phyloP scores from a whole-genome alignment of 2,888 invertebrate genomes.

The Sphaerophoria taeniata region DNA sequence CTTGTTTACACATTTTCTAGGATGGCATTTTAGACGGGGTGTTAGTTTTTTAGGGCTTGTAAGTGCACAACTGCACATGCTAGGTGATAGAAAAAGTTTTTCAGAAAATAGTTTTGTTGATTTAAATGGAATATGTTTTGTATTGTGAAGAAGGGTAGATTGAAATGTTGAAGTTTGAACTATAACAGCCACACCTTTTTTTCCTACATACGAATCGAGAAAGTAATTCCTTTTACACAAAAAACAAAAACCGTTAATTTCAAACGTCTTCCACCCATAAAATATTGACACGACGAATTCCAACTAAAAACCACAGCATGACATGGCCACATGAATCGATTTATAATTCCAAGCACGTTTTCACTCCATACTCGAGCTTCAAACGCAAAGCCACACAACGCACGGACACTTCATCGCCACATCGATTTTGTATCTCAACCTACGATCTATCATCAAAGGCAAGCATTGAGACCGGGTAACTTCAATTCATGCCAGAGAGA shows the following conservation, averaged over 20 bases:
- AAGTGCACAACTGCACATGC: too few species aligned
- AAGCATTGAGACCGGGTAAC: conserved; percentile 22
- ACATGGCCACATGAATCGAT: conserved; percentile 5
- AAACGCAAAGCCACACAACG: neutral
- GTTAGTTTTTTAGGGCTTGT: neutral
- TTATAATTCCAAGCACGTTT: conserved; percentile 32
- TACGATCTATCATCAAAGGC: conserved; percentile 6
- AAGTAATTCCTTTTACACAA: neutral
- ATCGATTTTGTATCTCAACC: neutral
- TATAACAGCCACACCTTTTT: too few species aligned
- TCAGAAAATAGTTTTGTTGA: neutral
- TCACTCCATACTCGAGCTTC: neutral
- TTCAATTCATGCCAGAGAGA: neutral
- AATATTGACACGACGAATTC: conserved; percentile 13
- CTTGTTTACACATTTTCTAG: neutral
- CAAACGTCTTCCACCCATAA: neutral
- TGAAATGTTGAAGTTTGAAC: too few species aligned
- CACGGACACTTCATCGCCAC: conserved; percentile 32
- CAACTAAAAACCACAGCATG: conserved; percentile 19
- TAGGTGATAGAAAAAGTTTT: neutral
- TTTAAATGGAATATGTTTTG: neutral
- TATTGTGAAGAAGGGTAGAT: too few species aligned
- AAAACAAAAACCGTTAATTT: conserved; percentile 12
- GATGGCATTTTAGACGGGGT: too few species aligned
- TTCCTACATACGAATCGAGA: too few species aligned